These are phyloP conservation scores for Lithobates pipiens DNA, from an alignment of 2,797 vertebrate genomes.

Conservation along the genomic window DNA sequence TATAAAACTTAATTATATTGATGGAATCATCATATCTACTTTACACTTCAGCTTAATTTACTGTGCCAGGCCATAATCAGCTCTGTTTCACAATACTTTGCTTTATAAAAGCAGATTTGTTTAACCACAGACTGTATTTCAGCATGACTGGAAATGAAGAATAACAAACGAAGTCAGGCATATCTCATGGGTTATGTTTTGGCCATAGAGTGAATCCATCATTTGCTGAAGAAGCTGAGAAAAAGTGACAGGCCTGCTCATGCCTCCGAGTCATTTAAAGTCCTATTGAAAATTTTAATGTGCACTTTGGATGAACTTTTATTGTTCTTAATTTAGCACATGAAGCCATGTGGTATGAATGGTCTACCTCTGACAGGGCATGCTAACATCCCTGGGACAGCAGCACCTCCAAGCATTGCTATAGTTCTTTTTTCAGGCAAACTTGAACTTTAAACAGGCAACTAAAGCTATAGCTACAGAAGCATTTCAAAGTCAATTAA, in stretches of 20 bases:
- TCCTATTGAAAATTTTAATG: constrained; percentile 87
- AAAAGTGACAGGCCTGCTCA: constrained; percentile 87
- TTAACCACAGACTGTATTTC: constrained; percentile 88
- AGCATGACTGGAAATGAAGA: constrained; percentile 84
- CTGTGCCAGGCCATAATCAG: constrained; percentile 91
- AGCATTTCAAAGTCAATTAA: constrained; percentile 77
- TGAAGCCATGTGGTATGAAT: constrained; percentile 69
- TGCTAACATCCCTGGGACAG: constrained; percentile 67
- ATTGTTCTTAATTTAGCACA: constrained; percentile 77
- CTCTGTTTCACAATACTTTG: constrained; percentile 88
- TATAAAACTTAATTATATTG: constrained; percentile 69
- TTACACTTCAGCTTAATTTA: constrained; percentile 78
- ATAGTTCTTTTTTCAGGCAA: constrained; percentile 63
- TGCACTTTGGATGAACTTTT: constrained; percentile 90
- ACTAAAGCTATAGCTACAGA: constrained; percentile 63
- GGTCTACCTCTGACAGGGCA: constrained; percentile 70
- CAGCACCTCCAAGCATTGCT: constrained; percentile 69
- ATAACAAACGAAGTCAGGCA: constrained; percentile 72
- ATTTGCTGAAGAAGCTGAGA: constrained; percentile 79
- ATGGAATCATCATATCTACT: constrained; percentile 70
- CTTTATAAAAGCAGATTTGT: constrained; percentile 88
- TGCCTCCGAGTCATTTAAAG: constrained; percentile 90
- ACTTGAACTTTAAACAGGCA: constrained; percentile 70
- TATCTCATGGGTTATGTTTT: constrained; percentile 74
- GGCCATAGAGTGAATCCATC: constrained; percentile 77